A percentile compares a stretch with the other conserved stretches of the same genome.
Evolutionary conservation across 2,113 vertebrate genomes (phyloP).

Genomic region (Eulemur macaco): DNA sequence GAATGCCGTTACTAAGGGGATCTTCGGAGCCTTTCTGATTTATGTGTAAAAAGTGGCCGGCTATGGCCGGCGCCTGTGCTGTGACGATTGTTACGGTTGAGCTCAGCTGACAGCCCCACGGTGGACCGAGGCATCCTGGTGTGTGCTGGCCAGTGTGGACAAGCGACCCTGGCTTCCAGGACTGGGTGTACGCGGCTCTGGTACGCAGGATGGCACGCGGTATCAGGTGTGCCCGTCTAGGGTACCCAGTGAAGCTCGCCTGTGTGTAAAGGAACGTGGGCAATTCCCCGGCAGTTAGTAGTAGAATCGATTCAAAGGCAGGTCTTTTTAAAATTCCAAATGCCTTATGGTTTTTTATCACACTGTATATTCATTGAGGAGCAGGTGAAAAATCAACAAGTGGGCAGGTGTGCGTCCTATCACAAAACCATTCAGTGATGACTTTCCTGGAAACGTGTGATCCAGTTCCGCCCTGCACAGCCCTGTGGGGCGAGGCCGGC

Average conservation of each 20-base stretch:
- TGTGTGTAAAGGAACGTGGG: background rate
- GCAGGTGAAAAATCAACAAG: background rate
- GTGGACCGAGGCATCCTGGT: rapidly evolving
- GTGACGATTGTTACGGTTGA: too few relatives aligned
- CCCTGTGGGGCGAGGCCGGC: background rate
- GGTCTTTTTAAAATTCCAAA: background rate
- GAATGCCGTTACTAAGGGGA: background rate
- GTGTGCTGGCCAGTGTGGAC: background rate
- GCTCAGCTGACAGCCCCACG: background rate
- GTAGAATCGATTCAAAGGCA: background rate
- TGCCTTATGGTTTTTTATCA: background rate
- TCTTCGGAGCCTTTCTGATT: background rate
- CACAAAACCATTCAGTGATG: too few relatives aligned
- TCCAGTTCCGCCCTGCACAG: background rate
- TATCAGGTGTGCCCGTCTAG: background rate
- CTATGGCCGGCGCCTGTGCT: background rate
- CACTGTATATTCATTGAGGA: background rate
- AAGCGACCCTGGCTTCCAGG: background rate
- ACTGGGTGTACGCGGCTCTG: too few relatives aligned
- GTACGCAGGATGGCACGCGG: background rate
- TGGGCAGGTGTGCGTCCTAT: background rate
- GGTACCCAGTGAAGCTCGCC: background rate
- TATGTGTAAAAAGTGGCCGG: background rate
- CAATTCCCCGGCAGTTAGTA: rapidly evolving
- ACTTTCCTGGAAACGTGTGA: background rate